Evolutionary conservation across 2,113 vertebrate genomes (phyloP), one percentile per base, ranked within the genome.

Genomic region (Struthidea cinerea): DNA sequence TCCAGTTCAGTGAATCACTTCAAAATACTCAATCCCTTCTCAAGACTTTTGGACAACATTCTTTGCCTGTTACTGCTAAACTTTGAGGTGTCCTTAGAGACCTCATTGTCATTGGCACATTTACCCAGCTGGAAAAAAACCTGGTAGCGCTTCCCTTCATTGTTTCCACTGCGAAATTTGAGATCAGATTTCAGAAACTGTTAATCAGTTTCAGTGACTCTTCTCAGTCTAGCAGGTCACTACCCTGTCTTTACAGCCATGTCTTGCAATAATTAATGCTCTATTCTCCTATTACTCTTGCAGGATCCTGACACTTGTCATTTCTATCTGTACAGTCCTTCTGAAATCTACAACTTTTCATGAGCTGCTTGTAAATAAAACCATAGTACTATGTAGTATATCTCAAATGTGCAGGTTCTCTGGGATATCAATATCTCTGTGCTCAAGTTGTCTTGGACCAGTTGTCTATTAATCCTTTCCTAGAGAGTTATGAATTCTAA

Each of bases 231-330:
- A 60, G 37, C 55, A 87, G 85, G n/a, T 56, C 47, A n/a, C 59
- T 74, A 13, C 47, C 24, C 17, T 71, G 46, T 26, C 56, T 77
- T 73, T 63, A 67, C 35, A 88, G 52, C 59, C 2, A 1, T n/a
- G 30, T 81, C 76, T 90, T 79, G 80, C 49, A 94, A 87, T 84
- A 89, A 80, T 93, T 86, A 78, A 86, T 92, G 76, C 37, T 87
- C 49, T 55, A 6, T 55, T 91, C 60, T 89, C 46, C 30, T 92
- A 8, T 78, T 89, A 86, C 27, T 68, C 39, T 70, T 78, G 44
- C 44, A 79, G 18, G 26, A 93, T 75, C 57, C 52, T 44, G 32
- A 63, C 57, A 74, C 2, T 1, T 70, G 14, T n/a, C 22, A 14
- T 49, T 84, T 19, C 27, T 71, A 11, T 67, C 39, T 44, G 9